A percentile compares a stretch with the other conserved stretches of the same genome.
These are phyloP conservation scores for Ooceraea biroi DNA, from an alignment of 1,140 invertebrate species.

Conservation along the genomic window DNA sequence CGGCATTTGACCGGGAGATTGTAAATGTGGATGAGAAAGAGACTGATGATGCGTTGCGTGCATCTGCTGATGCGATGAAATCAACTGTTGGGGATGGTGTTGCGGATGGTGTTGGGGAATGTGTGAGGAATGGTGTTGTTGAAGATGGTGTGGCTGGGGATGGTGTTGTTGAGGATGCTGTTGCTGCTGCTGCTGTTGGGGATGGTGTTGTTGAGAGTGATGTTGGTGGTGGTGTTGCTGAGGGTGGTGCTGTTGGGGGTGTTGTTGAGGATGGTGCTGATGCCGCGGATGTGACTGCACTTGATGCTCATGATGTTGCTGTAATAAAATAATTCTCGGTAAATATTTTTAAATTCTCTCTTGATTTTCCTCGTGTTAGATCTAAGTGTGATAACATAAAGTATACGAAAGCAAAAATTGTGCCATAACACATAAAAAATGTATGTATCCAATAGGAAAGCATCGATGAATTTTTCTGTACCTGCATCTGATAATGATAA, in stretches of 20 bases:
- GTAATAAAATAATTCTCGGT: slow-evolving; percentile 45
- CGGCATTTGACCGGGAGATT: slow-evolving; percentile 74
- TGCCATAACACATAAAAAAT: background rate
- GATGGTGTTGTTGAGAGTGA: slow-evolving; percentile 69
- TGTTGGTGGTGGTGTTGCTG: slow-evolving; percentile 71
- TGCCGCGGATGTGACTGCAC: slow-evolving; percentile 71
- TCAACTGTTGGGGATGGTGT: slow-evolving; percentile 71
- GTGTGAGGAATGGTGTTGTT: slow-evolving; percentile 69
- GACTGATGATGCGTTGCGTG: slow-evolving; percentile 68
- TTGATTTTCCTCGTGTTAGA: background rate
- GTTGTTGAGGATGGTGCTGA: slow-evolving; percentile 71
- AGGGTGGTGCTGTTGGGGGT: slow-evolving; percentile 71
- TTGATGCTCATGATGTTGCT: slow-evolving; percentile 76
- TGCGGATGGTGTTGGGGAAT: slow-evolving; percentile 64
- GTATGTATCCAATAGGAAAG: background rate
- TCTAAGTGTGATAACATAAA: background rate
- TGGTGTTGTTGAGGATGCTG: slow-evolving; percentile 66
- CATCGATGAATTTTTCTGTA: slow-evolving; percentile 44
- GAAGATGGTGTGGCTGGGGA: slow-evolving; percentile 45
- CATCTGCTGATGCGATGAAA: slow-evolving; percentile 68
- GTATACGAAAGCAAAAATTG: background rate
- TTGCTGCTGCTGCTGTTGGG: slow-evolving; percentile 63
- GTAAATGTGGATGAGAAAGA: slow-evolving; percentile 64
- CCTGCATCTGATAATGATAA: slow-evolving; percentile 82
- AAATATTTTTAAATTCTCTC: background rate